These are phyloP conservation scores for Notothenia rossii DNA, from an alignment of 2,113 vertebrate species.

Conservation along the genomic window DNA sequence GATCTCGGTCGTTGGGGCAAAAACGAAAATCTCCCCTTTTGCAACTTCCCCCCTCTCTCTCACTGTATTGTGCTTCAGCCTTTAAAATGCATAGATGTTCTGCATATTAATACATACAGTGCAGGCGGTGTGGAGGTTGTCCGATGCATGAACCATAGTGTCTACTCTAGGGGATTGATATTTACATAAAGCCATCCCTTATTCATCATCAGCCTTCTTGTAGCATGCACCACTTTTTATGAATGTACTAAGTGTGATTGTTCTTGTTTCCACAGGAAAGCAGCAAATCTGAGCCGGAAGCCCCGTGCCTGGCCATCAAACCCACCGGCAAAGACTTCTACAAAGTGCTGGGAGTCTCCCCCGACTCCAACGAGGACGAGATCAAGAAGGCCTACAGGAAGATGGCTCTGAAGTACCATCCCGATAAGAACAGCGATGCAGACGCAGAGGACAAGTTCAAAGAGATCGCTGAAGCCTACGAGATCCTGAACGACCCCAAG, in stretches of 20 bases:
- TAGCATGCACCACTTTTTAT: background rate
- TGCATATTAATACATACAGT: conserved; percentile 26
- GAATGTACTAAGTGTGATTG: conserved; percentile 19
- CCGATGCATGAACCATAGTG: conserved; percentile 1
- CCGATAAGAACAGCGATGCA: conserved; percentile 97
- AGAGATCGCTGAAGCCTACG: conserved; percentile 95
- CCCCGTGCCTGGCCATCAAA: conserved; percentile 76
- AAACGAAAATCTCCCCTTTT: conserved; percentile 14
- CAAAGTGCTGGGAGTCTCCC: conserved; percentile 92
- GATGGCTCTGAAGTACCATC: conserved; percentile 97
- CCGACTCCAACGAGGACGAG: conserved; percentile 94
- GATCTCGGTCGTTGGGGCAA: conserved; percentile 59
- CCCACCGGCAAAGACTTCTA: conserved; percentile 96
- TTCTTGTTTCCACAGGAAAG: conserved; percentile 72
- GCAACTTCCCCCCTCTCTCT: conserved; percentile 6
- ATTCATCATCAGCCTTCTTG: background rate
- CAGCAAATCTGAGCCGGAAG: conserved; percentile 78
- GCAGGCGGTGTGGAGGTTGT: conserved; percentile 29
- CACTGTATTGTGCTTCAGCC: conserved; percentile 38
- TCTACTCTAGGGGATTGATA: background rate
- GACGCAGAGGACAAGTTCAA: conserved; percentile 97
- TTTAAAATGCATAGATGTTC: conserved; percentile 31
- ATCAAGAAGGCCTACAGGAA: conserved; percentile 98
- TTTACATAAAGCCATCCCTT: background rate
- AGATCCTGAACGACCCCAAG: conserved; percentile 93